Conservation (phyloP, 2,888 invertebrate species). For the Xestia xanthographa region DNA sequence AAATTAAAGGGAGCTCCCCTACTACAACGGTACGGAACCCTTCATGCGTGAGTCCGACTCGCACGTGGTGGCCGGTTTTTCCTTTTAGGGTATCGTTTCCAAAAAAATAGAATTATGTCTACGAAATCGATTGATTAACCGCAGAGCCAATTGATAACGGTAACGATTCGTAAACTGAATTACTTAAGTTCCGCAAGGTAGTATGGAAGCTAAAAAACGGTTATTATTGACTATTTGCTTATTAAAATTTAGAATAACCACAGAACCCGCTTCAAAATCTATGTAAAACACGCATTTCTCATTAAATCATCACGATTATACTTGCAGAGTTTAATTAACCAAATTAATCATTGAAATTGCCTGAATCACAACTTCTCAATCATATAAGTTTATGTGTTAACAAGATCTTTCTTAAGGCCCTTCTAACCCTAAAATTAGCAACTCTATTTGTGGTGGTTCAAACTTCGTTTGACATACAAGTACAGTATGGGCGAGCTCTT, state of each 20-base stretch:
- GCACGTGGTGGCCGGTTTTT: too few species aligned
- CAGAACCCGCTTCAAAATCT: conserved; percentile 19
- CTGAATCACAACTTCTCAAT: not conserved
- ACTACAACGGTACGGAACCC: too few species aligned
- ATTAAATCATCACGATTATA: conserved; percentile 12
- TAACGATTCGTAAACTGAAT: not conserved
- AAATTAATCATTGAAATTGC: not conserved
- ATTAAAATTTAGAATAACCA: not conserved
- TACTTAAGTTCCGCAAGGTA: not conserved
- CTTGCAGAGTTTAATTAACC: conserved; percentile 15
- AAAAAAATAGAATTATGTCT: not conserved
- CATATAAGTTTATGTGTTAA: too few species aligned
- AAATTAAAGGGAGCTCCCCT: too few species aligned
- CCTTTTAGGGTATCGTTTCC: too few species aligned
- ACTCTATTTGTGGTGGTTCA: too few species aligned
- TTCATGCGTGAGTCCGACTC: too few species aligned
- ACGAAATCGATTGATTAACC: not conserved
- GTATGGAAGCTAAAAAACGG: not conserved
- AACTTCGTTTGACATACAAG: too few species aligned
- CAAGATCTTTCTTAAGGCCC: too few species aligned
- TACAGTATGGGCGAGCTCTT: too few species aligned
- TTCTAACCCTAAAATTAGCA: too few species aligned
- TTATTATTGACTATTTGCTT: not conserved
- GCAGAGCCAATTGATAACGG: too few species aligned
- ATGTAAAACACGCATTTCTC: not conserved